These are phyloP conservation scores for Helicoverpa zea DNA, from an alignment of 1,140 invertebrate genomes.

Conservation along the genomic window DNA sequence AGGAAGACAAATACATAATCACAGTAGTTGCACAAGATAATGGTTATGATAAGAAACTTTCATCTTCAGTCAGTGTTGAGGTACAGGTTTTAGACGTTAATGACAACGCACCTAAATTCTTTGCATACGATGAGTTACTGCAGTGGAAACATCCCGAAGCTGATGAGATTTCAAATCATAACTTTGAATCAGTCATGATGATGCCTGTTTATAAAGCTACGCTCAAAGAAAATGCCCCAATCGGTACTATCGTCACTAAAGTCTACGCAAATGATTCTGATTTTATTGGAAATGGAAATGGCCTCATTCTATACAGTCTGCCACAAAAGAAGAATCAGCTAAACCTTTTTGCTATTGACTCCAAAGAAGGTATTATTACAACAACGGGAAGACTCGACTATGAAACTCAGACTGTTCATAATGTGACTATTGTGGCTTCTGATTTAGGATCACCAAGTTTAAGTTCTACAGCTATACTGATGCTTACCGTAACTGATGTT, in stretches of 20 bases:
- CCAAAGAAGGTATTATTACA: slow-evolving; percentile 93
- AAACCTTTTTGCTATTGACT: slow-evolving; percentile 92
- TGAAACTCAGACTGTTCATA: slow-evolving; percentile 89
- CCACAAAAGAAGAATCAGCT: slow-evolving; percentile 87
- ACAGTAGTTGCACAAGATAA: slow-evolving; percentile 92
- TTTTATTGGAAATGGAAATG: slow-evolving; percentile 93
- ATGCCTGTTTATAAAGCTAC: slow-evolving; percentile 91
- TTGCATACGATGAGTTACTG: slow-evolving; percentile 89
- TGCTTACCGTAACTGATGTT: slow-evolving; percentile 90
- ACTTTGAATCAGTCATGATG: slow-evolving; percentile 85
- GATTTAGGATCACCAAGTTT: slow-evolving; percentile 94
- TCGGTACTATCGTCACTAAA: slow-evolving; percentile 90
- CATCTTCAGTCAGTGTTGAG: slow-evolving; percentile 91
- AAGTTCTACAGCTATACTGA: slow-evolving; percentile 92
- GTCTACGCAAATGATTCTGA: slow-evolving; percentile 95
- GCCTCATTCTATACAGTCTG: slow-evolving; percentile 92
- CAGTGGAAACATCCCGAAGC: slow-evolving; percentile 85
- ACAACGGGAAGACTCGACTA: slow-evolving; percentile 92
- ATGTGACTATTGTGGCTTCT: slow-evolving; percentile 93
- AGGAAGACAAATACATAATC: slow-evolving; percentile 90
- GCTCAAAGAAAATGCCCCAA: slow-evolving; percentile 89
- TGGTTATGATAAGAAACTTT: slow-evolving; percentile 87
- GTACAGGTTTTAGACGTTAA: slow-evolving; percentile 94
- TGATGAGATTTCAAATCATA: slow-evolving; percentile 83
- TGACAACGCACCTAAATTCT: slow-evolving; percentile 92